Conservation (phyloP, 2,888 invertebrate genomes). For the Alloplasta piceator region DNA sequence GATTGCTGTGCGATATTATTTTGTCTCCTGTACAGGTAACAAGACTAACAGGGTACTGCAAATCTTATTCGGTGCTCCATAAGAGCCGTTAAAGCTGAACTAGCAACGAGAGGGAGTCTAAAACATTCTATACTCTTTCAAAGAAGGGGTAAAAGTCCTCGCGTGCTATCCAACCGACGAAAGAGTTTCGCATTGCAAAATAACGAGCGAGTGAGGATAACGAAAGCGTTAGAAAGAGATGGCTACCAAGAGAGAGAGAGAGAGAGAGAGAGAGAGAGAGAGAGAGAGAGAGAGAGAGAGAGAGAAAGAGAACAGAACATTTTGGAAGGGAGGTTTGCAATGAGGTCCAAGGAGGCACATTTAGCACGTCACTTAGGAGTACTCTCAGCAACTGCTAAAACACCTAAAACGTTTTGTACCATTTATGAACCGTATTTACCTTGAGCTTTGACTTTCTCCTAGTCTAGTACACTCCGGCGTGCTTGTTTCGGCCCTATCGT, state of each 20-base stretch:
- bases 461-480: constrained; percentile 18
- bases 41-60: constrained; percentile 15
- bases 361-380: constrained; percentile 72
- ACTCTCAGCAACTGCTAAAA: constrained; percentile 72
- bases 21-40: constrained; percentile 13
- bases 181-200: constrained; percentile 74
- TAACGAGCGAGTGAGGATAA: constrained; percentile 67
- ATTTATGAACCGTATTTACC: constrained; percentile 75
- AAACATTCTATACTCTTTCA: constrained; percentile 27
- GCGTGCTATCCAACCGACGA: constrained; percentile 62
- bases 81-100: constrained; percentile 27
- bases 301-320: constrained; percentile 2
- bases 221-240: constrained; percentile 42
- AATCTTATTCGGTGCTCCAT: background rate
- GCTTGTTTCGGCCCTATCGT: constrained; percentile 17
- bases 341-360: constrained; percentile 70
- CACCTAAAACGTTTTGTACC: constrained; percentile 76
- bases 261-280: constrained; percentile 29
- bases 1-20: constrained; percentile 39
- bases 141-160: constrained; percentile 50
- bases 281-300: constrained; percentile 28
- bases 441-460: constrained; percentile 65
- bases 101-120: constrained; percentile 22
- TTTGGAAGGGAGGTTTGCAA: constrained; percentile 32
- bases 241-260: constrained; percentile 5